Evolutionary conservation across 2,888 invertebrate species (phyloP).

Genomic region (Pseudococcus jackbeardsleyi): DNA sequence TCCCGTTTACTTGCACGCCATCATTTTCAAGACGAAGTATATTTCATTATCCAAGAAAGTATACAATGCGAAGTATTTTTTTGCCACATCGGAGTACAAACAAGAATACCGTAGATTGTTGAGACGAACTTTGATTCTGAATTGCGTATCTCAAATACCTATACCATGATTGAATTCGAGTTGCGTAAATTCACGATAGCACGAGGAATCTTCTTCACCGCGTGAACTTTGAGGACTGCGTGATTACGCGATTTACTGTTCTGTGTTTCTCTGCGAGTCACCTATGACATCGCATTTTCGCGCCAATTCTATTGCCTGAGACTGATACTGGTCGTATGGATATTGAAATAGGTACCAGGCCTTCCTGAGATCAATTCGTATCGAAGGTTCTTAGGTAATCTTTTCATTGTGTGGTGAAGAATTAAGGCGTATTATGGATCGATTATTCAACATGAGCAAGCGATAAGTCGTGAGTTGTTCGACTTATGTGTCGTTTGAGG

Average conservation of each 20-base stretch:
- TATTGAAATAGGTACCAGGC: neutral
- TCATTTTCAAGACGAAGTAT: neutral
- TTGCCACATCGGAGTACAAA: neutral
- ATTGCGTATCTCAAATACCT: neutral
- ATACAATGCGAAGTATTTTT: neutral
- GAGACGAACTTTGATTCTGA: neutral
- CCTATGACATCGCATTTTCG: constrained; percentile 26
- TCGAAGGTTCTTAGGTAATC: constrained; percentile 13
- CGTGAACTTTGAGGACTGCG: constrained; percentile 16
- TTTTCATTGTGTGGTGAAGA: no score
- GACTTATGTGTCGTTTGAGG: no score
- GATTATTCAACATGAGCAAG: neutral
- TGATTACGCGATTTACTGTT: constrained; percentile 1
- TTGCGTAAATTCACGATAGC: neutral
- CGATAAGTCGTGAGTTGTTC: neutral
- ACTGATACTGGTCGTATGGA: neutral
- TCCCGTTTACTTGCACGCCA: constrained; percentile 22
- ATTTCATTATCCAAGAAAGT: neutral
- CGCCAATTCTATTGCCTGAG: neutral
- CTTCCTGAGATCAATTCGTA: neutral
- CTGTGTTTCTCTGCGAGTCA: neutral
- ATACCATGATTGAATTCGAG: constrained; percentile 14
- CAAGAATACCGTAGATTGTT: neutral
- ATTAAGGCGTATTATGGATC: neutral
- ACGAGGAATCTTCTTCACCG: neutral